Percentiles rank a stretch among this genome's conserved stretches.
Conservation (phyloP, 2,797 vertebrate genomes). For the Poecilia wingei region DNA sequence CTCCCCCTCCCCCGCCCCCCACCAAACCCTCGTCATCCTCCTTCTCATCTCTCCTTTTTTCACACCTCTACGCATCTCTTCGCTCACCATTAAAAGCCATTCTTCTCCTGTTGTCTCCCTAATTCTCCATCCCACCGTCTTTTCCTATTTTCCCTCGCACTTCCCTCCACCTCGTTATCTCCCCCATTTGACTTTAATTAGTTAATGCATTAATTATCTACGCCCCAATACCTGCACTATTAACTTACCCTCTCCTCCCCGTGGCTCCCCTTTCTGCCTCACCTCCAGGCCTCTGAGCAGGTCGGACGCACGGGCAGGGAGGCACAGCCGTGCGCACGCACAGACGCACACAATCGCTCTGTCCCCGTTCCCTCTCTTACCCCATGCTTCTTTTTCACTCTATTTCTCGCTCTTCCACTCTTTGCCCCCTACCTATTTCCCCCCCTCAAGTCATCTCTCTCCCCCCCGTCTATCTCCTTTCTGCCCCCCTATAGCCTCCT, state of each 20-base stretch:
- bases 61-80: constrained; percentile 71
- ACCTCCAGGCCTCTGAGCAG: constrained; percentile 59
- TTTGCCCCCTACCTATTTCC: constrained; percentile 83
- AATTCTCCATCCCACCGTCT: constrained; percentile 64
- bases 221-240: constrained; percentile 82
- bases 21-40: constrained; percentile 43
- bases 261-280: constrained; percentile 56
- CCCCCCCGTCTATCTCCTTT: constrained; percentile 66
- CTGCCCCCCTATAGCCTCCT: constrained; percentile 67
- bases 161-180: constrained; percentile 79
- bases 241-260: constrained; percentile 68
- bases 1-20: constrained; percentile 2
- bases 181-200: constrained; percentile 82
- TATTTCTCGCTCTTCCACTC: constrained; percentile 83
- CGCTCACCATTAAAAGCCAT: constrained; percentile 75
- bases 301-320: constrained; percentile 55
- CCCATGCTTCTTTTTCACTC: constrained; percentile 82
- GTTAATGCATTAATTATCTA: constrained; percentile 85
- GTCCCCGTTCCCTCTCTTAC: constrained; percentile 58
- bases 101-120: constrained; percentile 69
- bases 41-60: constrained; percentile 64
- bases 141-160: constrained; percentile 52
- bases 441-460: constrained; percentile 75
- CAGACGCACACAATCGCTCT: constrained; percentile 43
- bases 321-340: constrained; percentile 31